Evolutionary conservation across 1,140 invertebrate genomes (phyloP), one percentile per base, ranked within the genome.

Genomic region (Panulirus ornatus): DNA sequence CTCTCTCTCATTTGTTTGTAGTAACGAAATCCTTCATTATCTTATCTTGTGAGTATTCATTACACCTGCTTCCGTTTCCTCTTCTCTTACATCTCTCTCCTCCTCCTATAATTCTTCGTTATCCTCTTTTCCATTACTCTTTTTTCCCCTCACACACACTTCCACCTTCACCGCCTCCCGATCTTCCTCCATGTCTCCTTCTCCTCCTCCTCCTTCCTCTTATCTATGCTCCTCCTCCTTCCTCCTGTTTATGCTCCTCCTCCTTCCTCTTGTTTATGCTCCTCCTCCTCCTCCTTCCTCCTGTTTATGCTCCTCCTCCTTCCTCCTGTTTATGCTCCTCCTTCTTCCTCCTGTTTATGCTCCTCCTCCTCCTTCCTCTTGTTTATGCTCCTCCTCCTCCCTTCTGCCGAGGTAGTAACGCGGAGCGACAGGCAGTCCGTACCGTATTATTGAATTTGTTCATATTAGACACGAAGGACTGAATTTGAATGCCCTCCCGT

Each of bases 381-480:
- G 22, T 11, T 42, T 34, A 0, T 8, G 38, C 16, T 22, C 0
- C 2, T 16, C 9, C 38, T 2, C 36, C 14, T 22, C 22, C 38
- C 51, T 11, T 36, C 36, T 75, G 51, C 27, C 27, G 19, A 63
- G 19, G 63, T 36, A 78, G 66, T 89, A 89, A 89, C 79, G 34
- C 44, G 75, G 58, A 83, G 87, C 70, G 87, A 89, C 87, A 83
- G 87, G 22, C 44, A 36, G 79, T 42, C 87, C 87, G 66, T 83
- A 81, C 78, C 78, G 66, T 89, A 83, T 89, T 89, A 89, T 89
- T 89, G 87, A 89, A 75, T 89, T 89, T 89, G 87, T 75, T 76
- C 87, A 66, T 75, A 89, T 89, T 89, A 89, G 78, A 66, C 63
- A 89, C 87, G 87, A 76, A 44, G 75, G 79, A 89, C 58, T 89